Conservation (phyloP, 2,113 vertebrate genomes). For the Pontoporia blainvillei region DNA sequence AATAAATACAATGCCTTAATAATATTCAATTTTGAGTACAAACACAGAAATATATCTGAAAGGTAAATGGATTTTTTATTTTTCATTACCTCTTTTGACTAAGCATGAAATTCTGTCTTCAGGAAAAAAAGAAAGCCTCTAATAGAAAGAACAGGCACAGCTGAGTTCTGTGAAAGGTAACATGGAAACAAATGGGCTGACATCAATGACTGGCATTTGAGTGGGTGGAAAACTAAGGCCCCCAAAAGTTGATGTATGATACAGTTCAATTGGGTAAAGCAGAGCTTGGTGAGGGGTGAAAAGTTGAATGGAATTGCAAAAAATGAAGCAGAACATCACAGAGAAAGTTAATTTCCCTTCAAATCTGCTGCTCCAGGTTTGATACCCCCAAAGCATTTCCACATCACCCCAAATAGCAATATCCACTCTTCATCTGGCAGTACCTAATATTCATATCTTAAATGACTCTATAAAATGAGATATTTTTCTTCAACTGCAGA, state of each 20-base stretch:
- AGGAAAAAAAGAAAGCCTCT: background rate
- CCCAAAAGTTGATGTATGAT: background rate
- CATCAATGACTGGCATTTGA: background rate
- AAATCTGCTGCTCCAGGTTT: conserved; percentile 32
- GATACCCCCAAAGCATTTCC: conserved; percentile 38
- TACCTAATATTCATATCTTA: conserved; percentile 34
- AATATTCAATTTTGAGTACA: conserved; percentile 35
- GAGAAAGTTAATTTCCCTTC: conserved; percentile 58
- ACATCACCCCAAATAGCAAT: conserved; percentile 8
- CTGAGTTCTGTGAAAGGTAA: background rate
- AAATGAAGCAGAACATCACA: conserved; percentile 48
- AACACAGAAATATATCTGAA: conserved; percentile 46
- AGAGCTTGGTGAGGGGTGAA: conserved; percentile 16
- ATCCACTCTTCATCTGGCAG: conserved; percentile 25
- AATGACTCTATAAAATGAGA: conserved; percentile 1
- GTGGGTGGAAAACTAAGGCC: background rate
- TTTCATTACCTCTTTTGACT: conserved; percentile 49
- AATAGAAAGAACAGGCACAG: background rate
- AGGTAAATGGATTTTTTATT: conserved; percentile 55
- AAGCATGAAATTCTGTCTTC: conserved; percentile 54
- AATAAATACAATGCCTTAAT: conserved; percentile 45
- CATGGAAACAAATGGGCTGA: background rate
- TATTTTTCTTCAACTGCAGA: background rate
- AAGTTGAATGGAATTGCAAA: conserved; percentile 38
- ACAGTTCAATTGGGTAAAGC: background rate